Base-by-base conservation (phyloP, 2,797 vertebrate genomes). In the Setipinna tenuifilis region DNA sequence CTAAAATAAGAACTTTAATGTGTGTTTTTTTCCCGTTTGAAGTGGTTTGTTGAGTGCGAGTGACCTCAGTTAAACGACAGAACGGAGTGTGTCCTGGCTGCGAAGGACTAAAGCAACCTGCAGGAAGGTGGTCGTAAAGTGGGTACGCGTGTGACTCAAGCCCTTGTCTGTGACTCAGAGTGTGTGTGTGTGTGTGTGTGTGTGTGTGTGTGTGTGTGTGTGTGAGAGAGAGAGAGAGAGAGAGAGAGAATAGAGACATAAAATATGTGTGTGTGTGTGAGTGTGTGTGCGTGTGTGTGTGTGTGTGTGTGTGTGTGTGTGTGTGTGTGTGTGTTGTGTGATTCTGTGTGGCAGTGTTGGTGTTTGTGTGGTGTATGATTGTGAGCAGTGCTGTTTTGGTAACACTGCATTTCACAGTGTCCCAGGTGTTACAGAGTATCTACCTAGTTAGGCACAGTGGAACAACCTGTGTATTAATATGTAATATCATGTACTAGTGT, bases 301-400 rank as follows among this genome's bases (percentile, higher is more conserved):
- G 62, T 46, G 71, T 89, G 84, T 61, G 68, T 78, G 89, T 16
- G 4, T 54, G 50, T 54, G 50, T 54, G 87, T 85, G 89, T 82
- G 87, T 9, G 35, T 87, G 88, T 90, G 91, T 19, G 71, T 78
- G 23, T 14, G 80, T 81, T 28, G 23, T 65, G 7, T 25, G 61
- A 65, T 6, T 21, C 6, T n/a, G 17, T 2, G 4, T n/a, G 7
- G 21, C 9, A n/a, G 25, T 80, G 75, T 80, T 0, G 3, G 35
- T 81, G 78, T 46, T 17, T n/a, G 17, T 44, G 35, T 81, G 78
- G 17, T 28, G 57, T 10, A 19, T 59, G 23, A 28, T 28, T 17
- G 23, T 6, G 61, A 41, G 35, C 35, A 41, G 35, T 41, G 35
- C 35, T 41, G 35, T 41, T 41, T 41, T 41, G 35, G 35, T 41